Conservation (phyloP, 2,113 vertebrate genomes). For the Nothoprocta perdicaria region DNA sequence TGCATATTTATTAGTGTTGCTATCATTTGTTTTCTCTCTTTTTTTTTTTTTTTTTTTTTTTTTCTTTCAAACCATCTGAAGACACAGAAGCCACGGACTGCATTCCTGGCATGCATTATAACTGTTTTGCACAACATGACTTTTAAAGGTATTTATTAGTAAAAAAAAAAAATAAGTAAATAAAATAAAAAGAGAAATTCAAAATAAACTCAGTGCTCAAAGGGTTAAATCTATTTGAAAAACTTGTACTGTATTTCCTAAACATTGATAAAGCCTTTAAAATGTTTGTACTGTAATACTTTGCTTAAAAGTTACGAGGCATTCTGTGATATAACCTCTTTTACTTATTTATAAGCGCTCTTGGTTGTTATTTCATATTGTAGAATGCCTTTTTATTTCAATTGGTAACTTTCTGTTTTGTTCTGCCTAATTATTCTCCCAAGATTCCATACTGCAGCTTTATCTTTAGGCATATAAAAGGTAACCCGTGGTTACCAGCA, state of each 20-base stretch:
- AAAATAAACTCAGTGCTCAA: slow-evolving; percentile 92
- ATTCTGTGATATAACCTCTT: slow-evolving; percentile 90
- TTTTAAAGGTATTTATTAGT: slow-evolving; percentile 86
- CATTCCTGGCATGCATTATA: slow-evolving; percentile 75
- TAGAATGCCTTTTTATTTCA: slow-evolving; percentile 92
- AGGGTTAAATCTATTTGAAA: slow-evolving; percentile 95
- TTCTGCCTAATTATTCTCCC: slow-evolving; percentile 96
- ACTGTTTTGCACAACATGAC: slow-evolving; percentile 96
- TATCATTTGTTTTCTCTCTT: slow-evolving; percentile 65
- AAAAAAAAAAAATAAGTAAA: slow-evolving; percentile 56
- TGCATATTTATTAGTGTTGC: slow-evolving; percentile 85
- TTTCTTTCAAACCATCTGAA: slow-evolving; percentile 57
- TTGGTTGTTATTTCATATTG: slow-evolving; percentile 90
- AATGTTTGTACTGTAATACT: slow-evolving; percentile 97
- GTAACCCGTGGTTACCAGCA: slow-evolving; percentile 97
- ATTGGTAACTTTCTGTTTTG: slow-evolving; percentile 89
- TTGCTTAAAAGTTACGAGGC: slow-evolving; percentile 93
- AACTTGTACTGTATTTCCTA: slow-evolving; percentile 93
- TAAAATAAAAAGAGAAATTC: slow-evolving; percentile 60
- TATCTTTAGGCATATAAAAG: slow-evolving; percentile 95
- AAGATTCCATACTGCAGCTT: slow-evolving; percentile 96
- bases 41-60: slow-evolving; percentile 16
- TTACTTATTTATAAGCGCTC: slow-evolving; percentile 92
- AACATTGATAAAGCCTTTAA: slow-evolving; percentile 89
- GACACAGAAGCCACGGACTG: slow-evolving; percentile 71